Conservation (phyloP, 2,797 vertebrate species). For the Mormyrus proboscirostris region DNA sequence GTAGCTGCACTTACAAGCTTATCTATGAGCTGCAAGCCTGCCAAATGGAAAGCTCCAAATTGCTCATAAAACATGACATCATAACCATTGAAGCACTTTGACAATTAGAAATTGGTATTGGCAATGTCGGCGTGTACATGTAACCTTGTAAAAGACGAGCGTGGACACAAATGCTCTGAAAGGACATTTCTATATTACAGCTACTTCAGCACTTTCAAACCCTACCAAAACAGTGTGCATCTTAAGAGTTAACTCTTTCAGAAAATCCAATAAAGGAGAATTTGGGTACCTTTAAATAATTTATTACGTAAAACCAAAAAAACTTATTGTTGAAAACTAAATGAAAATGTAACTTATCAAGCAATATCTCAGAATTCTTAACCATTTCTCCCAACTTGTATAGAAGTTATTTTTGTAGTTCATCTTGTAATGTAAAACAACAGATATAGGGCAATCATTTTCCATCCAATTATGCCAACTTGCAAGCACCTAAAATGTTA, state of each 20-base stretch:
- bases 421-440: not conserved
- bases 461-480: not conserved
- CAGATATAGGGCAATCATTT: not conserved
- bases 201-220: not conserved
- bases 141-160: slow-evolving; percentile 1
- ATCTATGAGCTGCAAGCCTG: slow-evolving; percentile 31
- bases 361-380: not conserved
- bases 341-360: not conserved
- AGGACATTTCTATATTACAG: not conserved
- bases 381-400: not conserved
- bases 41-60: slow-evolving; percentile 44
- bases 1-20: slow-evolving; percentile 25
- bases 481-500: slow-evolving; percentile 1
- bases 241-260: not conserved
- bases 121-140: slow-evolving; percentile 21
- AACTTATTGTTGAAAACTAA: not conserved
- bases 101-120: slow-evolving; percentile 31
- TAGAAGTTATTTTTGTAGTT: not conserved
- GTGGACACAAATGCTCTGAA: not conserved
- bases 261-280: not conserved
- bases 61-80: slow-evolving; percentile 53
- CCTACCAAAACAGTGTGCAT: slow-evolving; percentile 16
- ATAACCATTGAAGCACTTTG: slow-evolving; percentile 41
- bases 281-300: not conserved
- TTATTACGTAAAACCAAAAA: not conserved